phyloP scores from a whole-genome alignment of 2,797 vertebrate genomes.

The Phalloptychus januarius region DNA sequence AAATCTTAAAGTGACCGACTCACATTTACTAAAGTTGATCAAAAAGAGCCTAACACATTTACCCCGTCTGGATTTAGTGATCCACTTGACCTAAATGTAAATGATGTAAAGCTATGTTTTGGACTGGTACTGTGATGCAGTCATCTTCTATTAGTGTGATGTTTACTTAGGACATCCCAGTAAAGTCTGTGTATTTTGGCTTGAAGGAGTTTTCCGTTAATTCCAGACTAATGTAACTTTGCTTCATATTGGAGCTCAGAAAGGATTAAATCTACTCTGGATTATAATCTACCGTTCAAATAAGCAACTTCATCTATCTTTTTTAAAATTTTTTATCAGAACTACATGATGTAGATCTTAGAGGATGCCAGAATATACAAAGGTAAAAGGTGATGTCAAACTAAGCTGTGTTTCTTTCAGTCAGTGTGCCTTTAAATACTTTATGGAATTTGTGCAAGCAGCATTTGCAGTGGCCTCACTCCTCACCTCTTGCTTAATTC shows the following conservation, averaged over 20 bases:
- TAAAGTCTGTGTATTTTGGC: slow-evolving; percentile 26
- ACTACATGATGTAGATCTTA: slow-evolving; percentile 3
- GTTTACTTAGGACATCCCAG: neutral
- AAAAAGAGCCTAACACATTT: neutral
- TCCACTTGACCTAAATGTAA: neutral
- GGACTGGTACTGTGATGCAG: neutral
- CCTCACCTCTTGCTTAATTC: slow-evolving; percentile 4
- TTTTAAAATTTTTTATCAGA: slow-evolving; percentile 5
- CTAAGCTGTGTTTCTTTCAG: slow-evolving; percentile 18
- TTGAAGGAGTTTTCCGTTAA: slow-evolving; percentile 14
- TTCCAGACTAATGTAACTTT: slow-evolving; percentile 33
- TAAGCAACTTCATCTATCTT: slow-evolving; percentile 10
- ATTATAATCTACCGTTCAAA: slow-evolving; percentile 33
- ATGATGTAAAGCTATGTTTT: neutral
- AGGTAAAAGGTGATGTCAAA: neutral
- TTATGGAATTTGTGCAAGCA: slow-evolving; percentile 43
- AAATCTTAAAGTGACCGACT: neutral
- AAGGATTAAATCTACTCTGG: slow-evolving; percentile 39
- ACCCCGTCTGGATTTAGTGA: neutral
- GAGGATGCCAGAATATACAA: neutral
- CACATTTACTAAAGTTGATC: neutral
- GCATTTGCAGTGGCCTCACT: slow-evolving; percentile 24
- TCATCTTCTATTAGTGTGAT: slow-evolving; percentile 10
- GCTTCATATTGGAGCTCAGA: slow-evolving; percentile 36
- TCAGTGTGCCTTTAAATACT: slow-evolving; percentile 50